Conservation (phyloP, 2,113 vertebrate species). For the Lamprotornis superbus region DNA sequence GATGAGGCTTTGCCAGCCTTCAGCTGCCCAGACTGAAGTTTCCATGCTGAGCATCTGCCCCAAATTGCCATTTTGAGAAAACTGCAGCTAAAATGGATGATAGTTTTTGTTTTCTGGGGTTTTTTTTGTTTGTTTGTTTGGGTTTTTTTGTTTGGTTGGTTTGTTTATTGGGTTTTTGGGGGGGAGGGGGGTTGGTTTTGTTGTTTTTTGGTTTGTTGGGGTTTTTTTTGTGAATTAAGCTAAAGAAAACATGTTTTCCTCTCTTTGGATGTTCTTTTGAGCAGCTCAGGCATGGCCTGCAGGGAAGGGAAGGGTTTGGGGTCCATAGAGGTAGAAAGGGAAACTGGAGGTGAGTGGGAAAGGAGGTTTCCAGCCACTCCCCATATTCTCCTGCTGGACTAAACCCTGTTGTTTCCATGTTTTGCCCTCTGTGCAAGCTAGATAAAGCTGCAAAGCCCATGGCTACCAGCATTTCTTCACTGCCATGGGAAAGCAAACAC, state of each 20-base stretch:
- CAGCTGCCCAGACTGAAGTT: background rate
- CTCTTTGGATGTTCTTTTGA: background rate
- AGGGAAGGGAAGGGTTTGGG: background rate
- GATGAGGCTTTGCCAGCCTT: background rate
- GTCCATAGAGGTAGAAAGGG: background rate
- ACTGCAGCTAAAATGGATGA: background rate
- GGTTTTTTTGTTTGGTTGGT: too few species aligned
- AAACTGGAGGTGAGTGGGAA: background rate
- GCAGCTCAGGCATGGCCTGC: background rate
- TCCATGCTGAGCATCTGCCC: background rate
- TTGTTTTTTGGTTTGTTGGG: too few species aligned
- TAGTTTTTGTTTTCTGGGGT: fast-evolving
- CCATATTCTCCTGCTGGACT: background rate
- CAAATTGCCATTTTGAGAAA: background rate
- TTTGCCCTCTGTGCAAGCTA: background rate
- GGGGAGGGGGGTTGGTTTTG: background rate
- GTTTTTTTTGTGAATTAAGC: background rate
- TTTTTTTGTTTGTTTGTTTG: background rate
- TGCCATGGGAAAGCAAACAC: background rate
- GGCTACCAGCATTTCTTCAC: background rate
- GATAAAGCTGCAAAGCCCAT: background rate
- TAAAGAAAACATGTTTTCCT: background rate
- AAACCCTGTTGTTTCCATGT: fast-evolving
- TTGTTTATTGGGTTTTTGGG: too few species aligned
- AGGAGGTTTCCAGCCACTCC: background rate